phyloP scores from a whole-genome alignment of 2,888 invertebrate genomes.

The Cosmia trapezina region DNA sequence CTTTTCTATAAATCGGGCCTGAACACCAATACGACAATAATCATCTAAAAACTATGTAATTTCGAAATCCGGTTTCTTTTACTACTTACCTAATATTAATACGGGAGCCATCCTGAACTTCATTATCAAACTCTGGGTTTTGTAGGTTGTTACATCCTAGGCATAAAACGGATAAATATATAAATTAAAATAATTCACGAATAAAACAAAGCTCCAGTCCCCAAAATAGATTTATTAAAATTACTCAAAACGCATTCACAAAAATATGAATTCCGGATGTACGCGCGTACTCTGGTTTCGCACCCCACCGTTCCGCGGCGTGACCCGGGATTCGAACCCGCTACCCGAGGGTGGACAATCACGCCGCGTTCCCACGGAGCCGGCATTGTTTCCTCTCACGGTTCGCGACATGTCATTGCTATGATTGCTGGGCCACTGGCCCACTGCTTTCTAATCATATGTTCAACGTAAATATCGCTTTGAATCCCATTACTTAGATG shows the following conservation, averaged over 20 bases:
- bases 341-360: constrained; percentile 83
- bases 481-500: constrained; percentile 51
- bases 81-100: neutral
- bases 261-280: constrained; percentile 83
- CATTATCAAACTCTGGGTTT: neutral
- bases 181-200: constrained; percentile 19
- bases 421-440: constrained; percentile 78
- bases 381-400: constrained; percentile 85
- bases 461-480: constrained; percentile 62
- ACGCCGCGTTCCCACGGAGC: constrained; percentile 85
- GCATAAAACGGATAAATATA: neutral
- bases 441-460: constrained; percentile 80
- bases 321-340: constrained; percentile 80
- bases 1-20: neutral
- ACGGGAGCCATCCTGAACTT: neutral
- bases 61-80: neutral
- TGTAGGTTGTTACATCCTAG: constrained; percentile 1
- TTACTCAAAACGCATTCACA: constrained; percentile 67
- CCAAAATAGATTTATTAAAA: constrained; percentile 59
- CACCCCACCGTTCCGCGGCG: constrained; percentile 86
- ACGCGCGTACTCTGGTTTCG: constrained; percentile 78
- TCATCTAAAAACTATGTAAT: neutral
- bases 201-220: constrained; percentile 49
- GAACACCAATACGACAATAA: neutral
- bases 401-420: constrained; percentile 86